A percentile compares a stretch with the other conserved stretches of the same genome.
Conservation (phyloP, 2,113 vertebrate genomes). For the Silurus glanis region DNA sequence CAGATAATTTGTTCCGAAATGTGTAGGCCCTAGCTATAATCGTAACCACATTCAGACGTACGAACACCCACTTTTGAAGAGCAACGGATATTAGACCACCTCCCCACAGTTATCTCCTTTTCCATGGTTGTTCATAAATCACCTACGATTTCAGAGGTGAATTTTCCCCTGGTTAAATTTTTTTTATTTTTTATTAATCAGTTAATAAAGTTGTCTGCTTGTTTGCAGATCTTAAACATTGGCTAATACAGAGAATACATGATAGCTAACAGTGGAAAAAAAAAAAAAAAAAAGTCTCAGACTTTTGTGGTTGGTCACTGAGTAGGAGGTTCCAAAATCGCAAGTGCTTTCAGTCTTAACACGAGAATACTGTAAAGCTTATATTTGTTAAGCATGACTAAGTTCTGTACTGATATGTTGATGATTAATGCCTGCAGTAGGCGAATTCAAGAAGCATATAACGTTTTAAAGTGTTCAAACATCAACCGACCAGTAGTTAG, state of each 20-base stretch:
- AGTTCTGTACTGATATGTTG: slow-evolving; percentile 1
- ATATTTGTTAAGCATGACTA: slow-evolving; percentile 11
- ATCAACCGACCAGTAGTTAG: not conserved
- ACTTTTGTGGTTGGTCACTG: not conserved
- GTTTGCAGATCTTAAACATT: not conserved
- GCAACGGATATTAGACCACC: slow-evolving; percentile 23
- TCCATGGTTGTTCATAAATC: slow-evolving; percentile 40
- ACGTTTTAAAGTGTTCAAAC: not conserved
- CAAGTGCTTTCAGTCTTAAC: slow-evolving; percentile 13
- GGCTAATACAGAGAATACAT: not conserved
- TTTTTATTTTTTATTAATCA: not conserved
- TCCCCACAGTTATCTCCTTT: slow-evolving; percentile 9
- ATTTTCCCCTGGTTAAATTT: not conserved
- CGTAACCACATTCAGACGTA: slow-evolving; percentile 38
- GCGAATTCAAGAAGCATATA: not conserved
- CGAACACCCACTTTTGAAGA: slow-evolving; percentile 56
- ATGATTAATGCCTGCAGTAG: not conserved
- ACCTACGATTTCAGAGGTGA: not conserved
- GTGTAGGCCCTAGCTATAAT: slow-evolving; percentile 33
- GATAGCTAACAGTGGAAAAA: not conserved
- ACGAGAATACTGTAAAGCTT: not conserved
- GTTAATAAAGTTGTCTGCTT: not conserved
- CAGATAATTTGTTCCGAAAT: slow-evolving; percentile 29
- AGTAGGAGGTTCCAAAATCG: slow-evolving; percentile 21
- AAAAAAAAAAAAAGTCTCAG: not conserved